Evolutionary conservation across 2,888 invertebrate species (phyloP), one percentile per base, ranked within the genome.

Genomic region (Caenorhabditis sinica): DNA sequence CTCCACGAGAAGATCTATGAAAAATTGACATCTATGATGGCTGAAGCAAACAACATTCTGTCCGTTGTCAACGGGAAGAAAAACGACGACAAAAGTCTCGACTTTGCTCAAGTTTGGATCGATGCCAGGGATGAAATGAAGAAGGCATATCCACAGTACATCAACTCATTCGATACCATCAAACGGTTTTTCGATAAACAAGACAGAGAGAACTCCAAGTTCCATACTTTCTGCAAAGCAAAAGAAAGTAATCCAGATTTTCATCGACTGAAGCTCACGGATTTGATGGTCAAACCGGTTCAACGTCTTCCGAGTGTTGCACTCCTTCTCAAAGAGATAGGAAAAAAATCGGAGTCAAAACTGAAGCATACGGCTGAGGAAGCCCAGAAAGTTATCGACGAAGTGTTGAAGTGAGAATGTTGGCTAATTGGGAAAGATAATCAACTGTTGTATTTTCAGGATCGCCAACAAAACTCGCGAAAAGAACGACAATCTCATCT

Each of bases 391-490:
- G 97, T 97, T 75, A 94, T 97, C 90, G 96, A 95, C 91, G 95
- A 96, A 87, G 95, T 98, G 92, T 96, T 96, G 93, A 96, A 97
- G 94, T 84, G 20, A 28, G 74, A 25, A 33, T 36, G 30, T 8
- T 30, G 97, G 97, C 56, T 96, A 96, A 49, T 33, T 11, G n/a
- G 5, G 49, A 49, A 58, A 45, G 58, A n/a, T 15, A 23, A 61
- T 81, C 79, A 71, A 58, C n/a, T n/a, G n/a, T n/a, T n/a, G n/a
- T n/a, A n/a, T 58, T 91, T 90, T 20, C 88, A 94, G 94, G 75
- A 96, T 97, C 93, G 97, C 99, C 90, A 99, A 99, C 94, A 98
- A 98, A 94, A 97, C 97, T 94, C 98, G 97, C 93, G 95, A 97
- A 91, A 96, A 96, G 94, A 97, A 97, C 0, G 98, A 98, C 94